Conservation (phyloP, 1,140 invertebrate genomes). For the Platyscapa corneri region DNA sequence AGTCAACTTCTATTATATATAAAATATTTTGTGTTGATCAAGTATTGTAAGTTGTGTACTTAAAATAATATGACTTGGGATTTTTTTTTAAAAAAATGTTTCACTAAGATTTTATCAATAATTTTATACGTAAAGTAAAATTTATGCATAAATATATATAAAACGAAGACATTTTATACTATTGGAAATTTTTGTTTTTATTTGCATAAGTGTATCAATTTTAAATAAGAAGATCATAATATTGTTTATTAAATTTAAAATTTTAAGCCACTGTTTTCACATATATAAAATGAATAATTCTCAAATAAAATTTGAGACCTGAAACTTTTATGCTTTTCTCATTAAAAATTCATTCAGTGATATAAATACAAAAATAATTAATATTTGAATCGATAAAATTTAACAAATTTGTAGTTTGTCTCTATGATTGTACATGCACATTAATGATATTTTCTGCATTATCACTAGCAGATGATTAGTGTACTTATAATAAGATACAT, state of each 20-base stretch:
- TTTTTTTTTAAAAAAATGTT: too few species aligned
- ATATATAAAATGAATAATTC: neutral
- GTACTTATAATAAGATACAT: neutral
- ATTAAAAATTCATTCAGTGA: neutral
- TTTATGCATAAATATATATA: too few species aligned
- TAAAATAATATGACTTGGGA: too few species aligned
- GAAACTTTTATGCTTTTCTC: neutral
- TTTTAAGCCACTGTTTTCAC: too few species aligned
- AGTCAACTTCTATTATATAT: too few species aligned
- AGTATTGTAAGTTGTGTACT: too few species aligned
- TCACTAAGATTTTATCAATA: too few species aligned
- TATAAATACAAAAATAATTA: neutral
- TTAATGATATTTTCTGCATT: neutral
- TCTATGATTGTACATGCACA: neutral
- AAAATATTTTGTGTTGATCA: too few species aligned
- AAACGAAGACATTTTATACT: too few species aligned
- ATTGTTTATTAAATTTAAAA: neutral
- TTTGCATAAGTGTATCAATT: too few species aligned
- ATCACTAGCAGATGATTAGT: neutral
- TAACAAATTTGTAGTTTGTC: neutral
- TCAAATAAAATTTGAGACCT: neutral
- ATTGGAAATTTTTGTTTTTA: too few species aligned
- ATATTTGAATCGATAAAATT: neutral
- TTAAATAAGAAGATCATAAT: neutral
- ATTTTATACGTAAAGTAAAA: too few species aligned